Percentiles rank a stretch among this genome's conserved stretches.
Conservation (phyloP, 2,888 invertebrate species). For the Aphodius granarius region DNA sequence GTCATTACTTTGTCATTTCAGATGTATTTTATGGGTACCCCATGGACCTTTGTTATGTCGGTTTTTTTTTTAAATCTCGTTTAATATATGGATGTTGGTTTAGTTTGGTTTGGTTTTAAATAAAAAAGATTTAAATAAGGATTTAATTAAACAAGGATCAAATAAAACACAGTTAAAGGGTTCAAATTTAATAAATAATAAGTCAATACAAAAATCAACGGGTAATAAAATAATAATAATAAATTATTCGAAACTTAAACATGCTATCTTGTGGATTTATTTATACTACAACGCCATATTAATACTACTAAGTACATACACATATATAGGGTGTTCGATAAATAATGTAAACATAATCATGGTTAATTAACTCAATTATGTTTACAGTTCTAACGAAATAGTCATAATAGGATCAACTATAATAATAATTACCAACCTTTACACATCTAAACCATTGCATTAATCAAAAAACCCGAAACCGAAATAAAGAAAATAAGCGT, state of each 20-base stretch:
- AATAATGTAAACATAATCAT: no score
- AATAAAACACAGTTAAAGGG: not conserved
- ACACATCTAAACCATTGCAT: not conserved
- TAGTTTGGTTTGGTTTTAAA: not conserved
- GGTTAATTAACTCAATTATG: not conserved
- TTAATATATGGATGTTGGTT: not conserved
- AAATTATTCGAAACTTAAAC: not conserved
- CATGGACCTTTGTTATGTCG: not conserved
- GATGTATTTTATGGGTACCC: not conserved
- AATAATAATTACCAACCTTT: not conserved
- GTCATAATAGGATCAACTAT: not conserved
- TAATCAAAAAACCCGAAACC: not conserved
- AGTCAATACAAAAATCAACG: slow-evolving; percentile 1
- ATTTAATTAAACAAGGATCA: not conserved
- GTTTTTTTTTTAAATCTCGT: not conserved
- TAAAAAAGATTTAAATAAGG: not conserved
- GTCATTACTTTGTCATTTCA: not conserved
- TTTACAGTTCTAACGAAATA: not conserved
- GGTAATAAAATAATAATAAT: not conserved
- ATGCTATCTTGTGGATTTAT: slow-evolving; percentile 2
- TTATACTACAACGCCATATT: not conserved
- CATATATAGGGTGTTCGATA: not conserved
- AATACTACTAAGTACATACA: not conserved
- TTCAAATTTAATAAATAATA: slow-evolving; percentile 5
- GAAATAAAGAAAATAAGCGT: not conserved